Conservation (phyloP, 1,140 invertebrate genomes). For the Aphaenogaster rudis region DNA sequence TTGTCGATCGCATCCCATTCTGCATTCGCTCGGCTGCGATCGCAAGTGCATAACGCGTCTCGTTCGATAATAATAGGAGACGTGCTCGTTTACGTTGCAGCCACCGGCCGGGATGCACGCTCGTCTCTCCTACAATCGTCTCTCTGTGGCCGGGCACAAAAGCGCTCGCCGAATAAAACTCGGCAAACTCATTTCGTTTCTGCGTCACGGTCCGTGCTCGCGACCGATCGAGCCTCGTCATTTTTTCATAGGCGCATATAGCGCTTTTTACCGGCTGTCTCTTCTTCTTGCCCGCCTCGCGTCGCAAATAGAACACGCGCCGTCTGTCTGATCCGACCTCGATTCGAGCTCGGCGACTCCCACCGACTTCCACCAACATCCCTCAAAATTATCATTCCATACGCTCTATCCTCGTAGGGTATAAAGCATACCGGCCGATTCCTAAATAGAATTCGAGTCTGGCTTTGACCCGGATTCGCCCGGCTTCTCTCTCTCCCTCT, state of each 20-base stretch:
- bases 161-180: background rate
- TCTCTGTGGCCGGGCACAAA: background rate
- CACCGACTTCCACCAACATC: background rate
- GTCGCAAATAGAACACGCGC: slow-evolving; percentile 32
- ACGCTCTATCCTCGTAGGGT: slow-evolving; percentile 19
- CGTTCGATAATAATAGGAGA: background rate
- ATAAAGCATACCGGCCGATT: background rate
- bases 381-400: slow-evolving; percentile 47
- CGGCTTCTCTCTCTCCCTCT: background rate
- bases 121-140: background rate
- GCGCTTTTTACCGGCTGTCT: background rate
- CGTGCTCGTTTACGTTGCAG: background rate
- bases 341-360: slow-evolving; percentile 17
- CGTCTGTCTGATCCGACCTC: slow-evolving; percentile 28
- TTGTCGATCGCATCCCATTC: background rate
- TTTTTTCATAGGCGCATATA: slow-evolving; percentile 21
- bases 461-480: slow-evolving; percentile 47
- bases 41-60: background rate
- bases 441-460: slow-evolving; percentile 45
- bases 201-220: background rate
- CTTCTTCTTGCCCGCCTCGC: slow-evolving; percentile 7
- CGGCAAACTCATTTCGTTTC: slow-evolving; percentile 20
- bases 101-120: background rate
- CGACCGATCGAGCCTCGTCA: slow-evolving; percentile 23
- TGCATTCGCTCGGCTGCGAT: background rate